Conservation (phyloP, 2,797 vertebrate genomes). For the Muscicapa striata region DNA sequence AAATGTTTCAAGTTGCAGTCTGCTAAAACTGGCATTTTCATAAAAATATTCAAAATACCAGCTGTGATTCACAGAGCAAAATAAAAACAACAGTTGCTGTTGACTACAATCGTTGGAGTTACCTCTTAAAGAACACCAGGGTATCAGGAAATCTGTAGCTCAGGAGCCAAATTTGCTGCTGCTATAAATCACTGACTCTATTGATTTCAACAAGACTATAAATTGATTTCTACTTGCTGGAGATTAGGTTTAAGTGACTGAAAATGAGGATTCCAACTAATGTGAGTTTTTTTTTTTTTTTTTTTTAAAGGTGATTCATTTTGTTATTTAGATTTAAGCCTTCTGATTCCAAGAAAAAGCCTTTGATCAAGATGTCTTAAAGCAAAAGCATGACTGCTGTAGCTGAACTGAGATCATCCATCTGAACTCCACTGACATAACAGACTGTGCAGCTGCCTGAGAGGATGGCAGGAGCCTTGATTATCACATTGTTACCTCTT, state of each 20-base stretch:
- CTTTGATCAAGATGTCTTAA: conserved; percentile 18
- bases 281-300: not conserved
- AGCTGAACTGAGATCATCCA: not conserved
- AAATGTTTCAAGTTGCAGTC: not conserved
- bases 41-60: not conserved
- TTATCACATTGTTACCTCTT: not conserved
- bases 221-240: conserved; percentile 48
- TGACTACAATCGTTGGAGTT: not conserved
- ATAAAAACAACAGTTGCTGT: conserved; percentile 14
- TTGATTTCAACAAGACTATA: conserved; percentile 24
- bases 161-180: not conserved
- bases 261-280: conserved; percentile 47
- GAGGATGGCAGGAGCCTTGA: not conserved
- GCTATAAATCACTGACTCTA: conserved; percentile 17
- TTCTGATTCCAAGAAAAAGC: conserved; percentile 31
- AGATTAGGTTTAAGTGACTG: conserved; percentile 44
- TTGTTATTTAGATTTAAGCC: conserved; percentile 9
- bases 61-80: not conserved
- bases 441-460: not conserved
- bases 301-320: not conserved
- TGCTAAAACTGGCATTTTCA: not conserved
- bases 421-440: not conserved
- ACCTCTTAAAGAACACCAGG: not conserved
- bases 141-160: not conserved
- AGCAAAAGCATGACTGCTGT: not conserved